A percentile compares a stretch with the other conserved stretches of the same genome.
These are phyloP conservation scores for Prunella strophiata DNA, from an alignment of 2,797 vertebrate species.

Conservation along the genomic window DNA sequence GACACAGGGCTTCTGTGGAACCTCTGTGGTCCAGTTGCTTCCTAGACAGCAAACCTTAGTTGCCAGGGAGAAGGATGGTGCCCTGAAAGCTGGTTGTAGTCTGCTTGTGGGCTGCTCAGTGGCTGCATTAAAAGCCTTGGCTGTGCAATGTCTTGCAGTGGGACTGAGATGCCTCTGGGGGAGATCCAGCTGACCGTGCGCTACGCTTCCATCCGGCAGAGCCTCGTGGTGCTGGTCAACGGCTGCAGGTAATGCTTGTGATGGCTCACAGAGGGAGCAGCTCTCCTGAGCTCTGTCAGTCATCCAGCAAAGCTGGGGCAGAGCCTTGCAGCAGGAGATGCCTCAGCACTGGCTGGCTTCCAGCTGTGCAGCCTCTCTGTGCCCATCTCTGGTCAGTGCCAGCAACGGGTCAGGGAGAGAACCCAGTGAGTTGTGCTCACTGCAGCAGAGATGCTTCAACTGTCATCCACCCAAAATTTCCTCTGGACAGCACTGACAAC, in stretches of 20 bases:
- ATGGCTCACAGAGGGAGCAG: neutral
- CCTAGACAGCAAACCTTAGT: neutral
- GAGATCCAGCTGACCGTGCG: slow-evolving; percentile 88
- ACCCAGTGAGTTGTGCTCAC: rapidly evolving
- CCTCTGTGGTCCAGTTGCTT: neutral
- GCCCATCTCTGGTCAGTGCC: neutral
- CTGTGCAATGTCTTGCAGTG: slow-evolving; percentile 71
- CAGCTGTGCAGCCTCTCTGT: neutral
- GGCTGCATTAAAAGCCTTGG: neutral
- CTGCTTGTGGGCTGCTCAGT: neutral
- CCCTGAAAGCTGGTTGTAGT: neutral
- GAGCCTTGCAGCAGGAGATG: neutral
- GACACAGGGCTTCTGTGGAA: neutral
- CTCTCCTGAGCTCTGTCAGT: neutral
- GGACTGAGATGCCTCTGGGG: slow-evolving; percentile 82
- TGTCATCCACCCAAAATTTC: neutral
- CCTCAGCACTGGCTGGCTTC: neutral
- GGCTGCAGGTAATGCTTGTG: slow-evolving; percentile 85
- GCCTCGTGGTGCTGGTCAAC: slow-evolving; percentile 84
- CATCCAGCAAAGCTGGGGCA: neutral
- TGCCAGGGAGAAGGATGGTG: neutral
- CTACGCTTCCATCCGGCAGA: slow-evolving; percentile 84
- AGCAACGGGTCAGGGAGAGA: neutral
- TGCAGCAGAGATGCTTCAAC: neutral
- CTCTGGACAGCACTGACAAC: neutral